Conservation (phyloP, 2,888 invertebrate genomes). For the Hesperia comma region DNA sequence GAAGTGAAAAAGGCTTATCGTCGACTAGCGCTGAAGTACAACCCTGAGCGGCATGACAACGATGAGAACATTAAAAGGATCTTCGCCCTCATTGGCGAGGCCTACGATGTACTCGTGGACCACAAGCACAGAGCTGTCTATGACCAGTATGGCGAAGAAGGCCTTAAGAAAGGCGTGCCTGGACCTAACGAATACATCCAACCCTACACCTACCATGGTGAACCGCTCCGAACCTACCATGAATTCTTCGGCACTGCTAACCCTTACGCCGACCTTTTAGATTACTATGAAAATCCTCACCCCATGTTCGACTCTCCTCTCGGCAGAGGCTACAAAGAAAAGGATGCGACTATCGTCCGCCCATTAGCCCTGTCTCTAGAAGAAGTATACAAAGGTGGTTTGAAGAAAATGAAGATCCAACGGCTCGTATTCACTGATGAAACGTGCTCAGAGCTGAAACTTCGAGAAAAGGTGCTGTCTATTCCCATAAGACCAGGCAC, state of each 20-base stretch:
- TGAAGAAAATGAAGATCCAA: slow-evolving; percentile 93
- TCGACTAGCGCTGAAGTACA: slow-evolving; percentile 83
- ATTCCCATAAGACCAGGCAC: slow-evolving; percentile 90
- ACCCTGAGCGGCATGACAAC: slow-evolving; percentile 81
- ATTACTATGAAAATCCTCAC: slow-evolving; percentile 85
- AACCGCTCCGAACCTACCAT: slow-evolving; percentile 88
- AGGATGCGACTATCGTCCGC: slow-evolving; percentile 76
- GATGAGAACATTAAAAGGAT: slow-evolving; percentile 78
- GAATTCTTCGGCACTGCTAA: slow-evolving; percentile 93
- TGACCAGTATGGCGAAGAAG: slow-evolving; percentile 95
- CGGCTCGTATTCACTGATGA: slow-evolving; percentile 87
- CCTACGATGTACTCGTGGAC: slow-evolving; percentile 90
- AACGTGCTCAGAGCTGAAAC: slow-evolving; percentile 84
- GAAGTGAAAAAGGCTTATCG: slow-evolving; percentile 89
- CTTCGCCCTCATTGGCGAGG: slow-evolving; percentile 88
- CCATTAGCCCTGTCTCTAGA: slow-evolving; percentile 80
- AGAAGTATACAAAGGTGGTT: slow-evolving; percentile 87
- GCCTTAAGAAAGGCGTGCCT: slow-evolving; percentile 91
- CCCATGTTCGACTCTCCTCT: slow-evolving; percentile 85
- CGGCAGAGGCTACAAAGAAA: slow-evolving; percentile 86
- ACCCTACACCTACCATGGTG: slow-evolving; percentile 92
- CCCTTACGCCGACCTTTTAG: slow-evolving; percentile 91
- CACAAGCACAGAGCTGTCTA: slow-evolving; percentile 89
- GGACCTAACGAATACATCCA: slow-evolving; percentile 86
- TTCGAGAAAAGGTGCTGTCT: slow-evolving; percentile 88